Conservation (phyloP, 2,888 invertebrate genomes). For the Nycteola revayana region DNA sequence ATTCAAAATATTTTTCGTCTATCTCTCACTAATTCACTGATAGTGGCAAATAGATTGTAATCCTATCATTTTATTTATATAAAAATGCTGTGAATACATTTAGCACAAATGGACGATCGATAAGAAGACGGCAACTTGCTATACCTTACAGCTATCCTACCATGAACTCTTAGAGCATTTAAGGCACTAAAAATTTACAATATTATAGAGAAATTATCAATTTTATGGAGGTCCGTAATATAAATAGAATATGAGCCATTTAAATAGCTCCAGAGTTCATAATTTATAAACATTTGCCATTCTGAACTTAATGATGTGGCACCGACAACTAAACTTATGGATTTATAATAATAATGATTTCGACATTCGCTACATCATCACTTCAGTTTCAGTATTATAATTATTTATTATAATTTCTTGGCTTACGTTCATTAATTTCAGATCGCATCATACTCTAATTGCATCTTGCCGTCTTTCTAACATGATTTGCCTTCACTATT, state of each 20-base stretch:
- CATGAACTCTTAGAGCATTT: too few species aligned
- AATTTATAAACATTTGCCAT: slow-evolving; percentile 28
- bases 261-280: too few species aligned
- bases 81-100: slow-evolving; percentile 16
- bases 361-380: slow-evolving; percentile 67
- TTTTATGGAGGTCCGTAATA: too few species aligned
- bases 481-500: slow-evolving; percentile 57
- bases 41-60: slow-evolving; percentile 27
- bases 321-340: slow-evolving; percentile 69
- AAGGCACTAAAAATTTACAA: too few species aligned
- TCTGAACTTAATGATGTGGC: slow-evolving; percentile 72
- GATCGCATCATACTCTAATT: slow-evolving; percentile 67
- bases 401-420: slow-evolving; percentile 63
- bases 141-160: slow-evolving; percentile 20
- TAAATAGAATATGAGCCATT: too few species aligned
- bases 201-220: too few species aligned
- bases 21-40: slow-evolving; percentile 11
- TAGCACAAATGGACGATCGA: slow-evolving; percentile 24
- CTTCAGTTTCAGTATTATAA: slow-evolving; percentile 50
- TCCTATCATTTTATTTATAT: not conserved
- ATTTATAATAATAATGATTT: slow-evolving; percentile 35
- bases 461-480: slow-evolving; percentile 82
- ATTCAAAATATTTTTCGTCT: slow-evolving; percentile 35
- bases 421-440: slow-evolving; percentile 71
- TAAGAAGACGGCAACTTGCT: slow-evolving; percentile 78